Evolutionary conservation across 2,888 invertebrate species (phyloP).

Genomic region (Megalurothrips usitatus): DNA sequence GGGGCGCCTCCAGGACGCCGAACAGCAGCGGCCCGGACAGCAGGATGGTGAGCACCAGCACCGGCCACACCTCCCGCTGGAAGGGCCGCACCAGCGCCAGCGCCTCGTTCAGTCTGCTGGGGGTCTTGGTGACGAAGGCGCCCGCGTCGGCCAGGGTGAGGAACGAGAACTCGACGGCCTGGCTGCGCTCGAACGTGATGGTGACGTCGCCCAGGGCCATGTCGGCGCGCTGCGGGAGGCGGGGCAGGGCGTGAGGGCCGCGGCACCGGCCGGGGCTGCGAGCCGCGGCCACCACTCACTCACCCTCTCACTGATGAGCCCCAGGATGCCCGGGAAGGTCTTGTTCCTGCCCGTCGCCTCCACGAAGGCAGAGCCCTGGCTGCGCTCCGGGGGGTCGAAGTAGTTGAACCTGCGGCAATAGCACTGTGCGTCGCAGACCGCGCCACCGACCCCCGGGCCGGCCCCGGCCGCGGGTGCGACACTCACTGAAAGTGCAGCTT

Average conservation of each 20-base stretch:
- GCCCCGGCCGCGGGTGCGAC: too few relatives aligned
- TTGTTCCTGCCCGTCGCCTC: slow-evolving; percentile 47
- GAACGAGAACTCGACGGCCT: slow-evolving; percentile 71
- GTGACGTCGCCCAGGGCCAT: slow-evolving; percentile 71
- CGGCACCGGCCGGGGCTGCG: neutral
- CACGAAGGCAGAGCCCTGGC: slow-evolving; percentile 61
- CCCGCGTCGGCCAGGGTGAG: slow-evolving; percentile 71
- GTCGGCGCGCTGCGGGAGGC: slow-evolving; percentile 57
- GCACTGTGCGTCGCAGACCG: neutral
- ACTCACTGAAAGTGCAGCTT: slow-evolving; percentile 64
- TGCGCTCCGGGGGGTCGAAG: slow-evolving; percentile 68
- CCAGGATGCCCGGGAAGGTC: slow-evolving; percentile 66
- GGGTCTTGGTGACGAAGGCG: slow-evolving; percentile 70
- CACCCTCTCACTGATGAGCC: slow-evolving; percentile 65
- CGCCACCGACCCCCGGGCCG: neutral
- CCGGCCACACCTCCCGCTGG: slow-evolving; percentile 62
- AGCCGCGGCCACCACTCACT: slow-evolving; percentile 31
- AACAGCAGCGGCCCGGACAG: slow-evolving; percentile 67
- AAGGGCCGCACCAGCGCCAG: slow-evolving; percentile 69
- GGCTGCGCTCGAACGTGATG: slow-evolving; percentile 65
- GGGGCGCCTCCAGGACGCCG: slow-evolving; percentile 60
- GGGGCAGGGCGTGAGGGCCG: neutral
- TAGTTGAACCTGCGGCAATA: slow-evolving; percentile 57
- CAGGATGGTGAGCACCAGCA: slow-evolving; percentile 59
- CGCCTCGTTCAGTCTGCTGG: slow-evolving; percentile 67